Evolutionary conservation across 2,888 invertebrate species (phyloP), one percentile per base, ranked within the genome.

Genomic region (Digitonthophagus gazella): DNA sequence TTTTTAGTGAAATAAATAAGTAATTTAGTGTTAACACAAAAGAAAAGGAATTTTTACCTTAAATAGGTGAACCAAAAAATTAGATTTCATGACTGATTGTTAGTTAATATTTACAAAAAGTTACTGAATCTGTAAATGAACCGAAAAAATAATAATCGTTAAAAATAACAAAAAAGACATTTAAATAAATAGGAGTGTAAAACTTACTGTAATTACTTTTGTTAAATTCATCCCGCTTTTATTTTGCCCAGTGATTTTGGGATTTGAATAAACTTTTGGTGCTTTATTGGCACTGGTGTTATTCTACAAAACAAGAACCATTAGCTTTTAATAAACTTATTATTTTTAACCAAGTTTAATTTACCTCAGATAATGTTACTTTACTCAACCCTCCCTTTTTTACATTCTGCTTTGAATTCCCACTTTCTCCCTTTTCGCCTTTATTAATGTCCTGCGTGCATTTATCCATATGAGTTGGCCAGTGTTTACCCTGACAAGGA

Each of bases 401-500:
- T n/a, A 44, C 28, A 3, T 3, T 44, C n/a, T 16, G 61, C 18
- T 61, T 61, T n/a, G 16, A n/a, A 20, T 20, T 61, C 2, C 61
- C 18, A 19, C 18, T 2, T 0, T 6, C 18, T 6, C 16, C 61
- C 2, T 1, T 4, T 6, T 61, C 61, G 8, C 1, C 18, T 19
- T 61, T 61, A 16, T 5, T 5, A 3, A 74, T 20, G 8, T 73
- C 77, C 72, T 87, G 87, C 1, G 87, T 85, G 76, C 90, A 90
- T 57, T 85, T 85, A 67, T 82, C 79, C 86, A 88, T 89, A 81
- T 96, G 96, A 5, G 86, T 83, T 0, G 90, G 83, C 96, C 96
- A 96, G 82, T 96, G 95, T 74, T 89, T 86, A 78, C 92, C 89
- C 82, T 96, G 96, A 77, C 97, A 97, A 1, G 90, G 87, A 80